Base-by-base conservation (phyloP, 2,888 invertebrate genomes). In the Pemphredon lugubris region DNA sequence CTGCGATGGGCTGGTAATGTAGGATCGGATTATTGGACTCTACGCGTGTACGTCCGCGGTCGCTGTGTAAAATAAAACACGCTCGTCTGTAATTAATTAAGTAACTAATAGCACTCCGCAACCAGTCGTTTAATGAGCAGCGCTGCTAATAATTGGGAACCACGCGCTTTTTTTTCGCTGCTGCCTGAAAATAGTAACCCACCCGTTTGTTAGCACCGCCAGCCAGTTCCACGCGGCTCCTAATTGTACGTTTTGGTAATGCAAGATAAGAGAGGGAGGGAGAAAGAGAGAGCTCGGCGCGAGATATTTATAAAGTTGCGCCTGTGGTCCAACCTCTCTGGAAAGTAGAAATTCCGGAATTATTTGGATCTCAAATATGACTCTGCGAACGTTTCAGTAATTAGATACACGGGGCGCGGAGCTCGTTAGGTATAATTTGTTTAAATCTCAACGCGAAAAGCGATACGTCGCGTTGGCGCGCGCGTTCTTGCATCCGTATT, bases 11-110 rank as follows among this genome's bases (percentile, higher is more conserved):
- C 72, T 73, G 77, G 81, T 84, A 85, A 84, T 84, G 82, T 81
- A 84, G 78, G 73, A 75, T 76, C 79, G 87, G 86, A 87, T 87
- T 87, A 86, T 87, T 86, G 86, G 82, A 82, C 79, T 81, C 71
- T 78, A 70, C 74, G 66, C 64, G 48, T 64, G 67, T 66, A 69
- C 68, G 72, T 63, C 68, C 63, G 70, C 57, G 74, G 73, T 71
- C 60, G 53, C 42, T 51, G 65, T 76, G 79, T 73, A 80, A 85
- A 84, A 86, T 86, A 86, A 85, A 87, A 87, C 79, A 81, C 71
- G 70, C 71, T 74, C 71, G 75, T 74, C 72, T 82, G 85, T 84
- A 86, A 87, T 86, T 85, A 86, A 88, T 87, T 84, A 83, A 86
- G 76, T 82, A 82, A 86, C 83, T 81, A 85, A 87, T 83, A 79